Evolutionary conservation across 2,797 vertebrate genomes (phyloP).

Genomic region (Melanotaenia boesemani): DNA sequence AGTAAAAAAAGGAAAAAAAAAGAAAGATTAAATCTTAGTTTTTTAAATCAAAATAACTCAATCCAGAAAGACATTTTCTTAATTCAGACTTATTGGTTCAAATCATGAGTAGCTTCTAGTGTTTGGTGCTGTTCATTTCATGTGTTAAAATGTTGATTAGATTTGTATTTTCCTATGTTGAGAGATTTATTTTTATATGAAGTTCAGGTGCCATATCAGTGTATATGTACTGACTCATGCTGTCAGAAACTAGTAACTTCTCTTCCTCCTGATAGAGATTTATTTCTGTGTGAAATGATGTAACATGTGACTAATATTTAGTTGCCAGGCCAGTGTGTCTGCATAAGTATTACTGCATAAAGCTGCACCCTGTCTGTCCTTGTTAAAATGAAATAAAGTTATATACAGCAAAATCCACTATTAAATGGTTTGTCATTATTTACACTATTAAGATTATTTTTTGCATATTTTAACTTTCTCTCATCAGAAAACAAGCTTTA

Average conservation of each 20-base stretch:
- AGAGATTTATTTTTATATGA: slow-evolving; percentile 83
- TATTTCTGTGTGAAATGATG: slow-evolving; percentile 81
- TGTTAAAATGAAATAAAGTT: slow-evolving; percentile 64
- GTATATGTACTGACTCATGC: slow-evolving; percentile 85
- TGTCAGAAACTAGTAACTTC: slow-evolving; percentile 66
- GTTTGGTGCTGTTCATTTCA: slow-evolving; percentile 7
- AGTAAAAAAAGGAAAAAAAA: no score
- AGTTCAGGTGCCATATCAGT: slow-evolving; percentile 86
- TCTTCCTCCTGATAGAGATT: slow-evolving; percentile 55
- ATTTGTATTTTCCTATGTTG: slow-evolving; percentile 61
- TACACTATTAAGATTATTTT: background rate
- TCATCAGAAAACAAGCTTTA: background rate
- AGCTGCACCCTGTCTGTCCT: slow-evolving; percentile 42
- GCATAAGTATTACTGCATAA: slow-evolving; percentile 81
- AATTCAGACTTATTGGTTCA: no score
- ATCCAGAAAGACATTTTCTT: no score
- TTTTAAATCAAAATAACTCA: no score
- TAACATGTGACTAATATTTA: slow-evolving; percentile 85
- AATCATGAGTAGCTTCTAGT: no score
- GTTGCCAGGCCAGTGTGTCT: slow-evolving; percentile 87
- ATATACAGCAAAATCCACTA: background rate
- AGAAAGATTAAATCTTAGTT: no score
- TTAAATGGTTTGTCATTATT: background rate
- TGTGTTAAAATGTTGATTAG: slow-evolving; percentile 45
- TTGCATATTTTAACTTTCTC: background rate